Evolutionary conservation across 2,888 invertebrate genomes (phyloP), one percentile per base, ranked within the genome.

Genomic region (Clanis bilineata): DNA sequence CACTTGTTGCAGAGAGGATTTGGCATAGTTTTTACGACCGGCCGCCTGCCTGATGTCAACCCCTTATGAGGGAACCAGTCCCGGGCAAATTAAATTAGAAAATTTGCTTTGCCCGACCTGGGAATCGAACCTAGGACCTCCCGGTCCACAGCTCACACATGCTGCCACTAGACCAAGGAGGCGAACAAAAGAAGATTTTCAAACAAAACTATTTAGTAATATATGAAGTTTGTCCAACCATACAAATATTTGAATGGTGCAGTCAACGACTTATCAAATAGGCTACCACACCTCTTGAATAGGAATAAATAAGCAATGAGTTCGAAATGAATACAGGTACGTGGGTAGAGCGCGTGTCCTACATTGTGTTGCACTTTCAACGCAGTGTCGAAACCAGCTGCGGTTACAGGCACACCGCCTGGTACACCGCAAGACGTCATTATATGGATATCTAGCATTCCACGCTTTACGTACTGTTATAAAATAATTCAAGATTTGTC

Each of bases 311-410:
- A 56, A 23, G 12, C 10, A 39, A 57, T 57, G 32, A 45, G 28
- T 32, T 22, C 32, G 23, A 18, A 22, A 39, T 51, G 38, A n/a
- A n/a, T n/a, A 7, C n/a, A 56, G 18, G 36, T 23, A 59, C n/a
- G 15, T 47, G 38, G 23, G n/a, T 22, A n/a, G 32, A 36, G 18
- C 56, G 55, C 57, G 21, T 72, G 77, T 67, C 68, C 74, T 71
- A 76, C 74, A 74, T 76, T 57, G 68, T 56, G 61, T 57, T 77
- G 78, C 74, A 79, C 76, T 77, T 77, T 76, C 70, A 70, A 77
- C 69, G 73, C 71, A 71, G 72, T 83, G 83, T 81, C 67, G 82
- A 77, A 79, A 83, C 67, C 62, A 61, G 62, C 66, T 74, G 78
- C 67, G 76, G 74, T 77, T 66, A 59, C 64, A n/a, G n/a, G n/a